These are phyloP conservation scores for Apotomis betuletana DNA, from an alignment of 2,888 invertebrate genomes.

Conservation along the genomic window DNA sequence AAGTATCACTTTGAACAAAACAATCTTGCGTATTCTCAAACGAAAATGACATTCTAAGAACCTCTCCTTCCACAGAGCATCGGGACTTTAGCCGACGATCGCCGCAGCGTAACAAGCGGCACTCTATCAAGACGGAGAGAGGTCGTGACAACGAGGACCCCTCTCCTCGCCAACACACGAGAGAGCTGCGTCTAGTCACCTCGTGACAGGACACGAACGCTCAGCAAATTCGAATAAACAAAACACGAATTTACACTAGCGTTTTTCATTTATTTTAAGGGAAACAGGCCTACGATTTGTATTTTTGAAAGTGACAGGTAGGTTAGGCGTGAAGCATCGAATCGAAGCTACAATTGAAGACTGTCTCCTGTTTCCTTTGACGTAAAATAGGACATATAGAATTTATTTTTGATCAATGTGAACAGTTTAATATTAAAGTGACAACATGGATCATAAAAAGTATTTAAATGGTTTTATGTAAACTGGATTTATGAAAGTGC, in stretches of 20 bases:
- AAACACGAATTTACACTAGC: constrained; percentile 39
- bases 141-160: constrained; percentile 88
- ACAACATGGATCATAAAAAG: background rate
- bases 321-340: constrained; percentile 21
- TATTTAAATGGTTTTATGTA: no score
- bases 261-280: constrained; percentile 21
- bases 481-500: constrained; percentile 48
- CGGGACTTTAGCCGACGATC: constrained; percentile 71
- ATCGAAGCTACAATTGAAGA: constrained; percentile 54
- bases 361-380: constrained; percentile 54
- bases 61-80: constrained; percentile 64
- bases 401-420: background rate
- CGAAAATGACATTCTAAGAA: background rate
- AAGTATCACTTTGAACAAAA: no score
- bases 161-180: constrained; percentile 86
- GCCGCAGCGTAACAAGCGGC: constrained; percentile 74
- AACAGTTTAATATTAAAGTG: background rate
- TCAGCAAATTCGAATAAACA: constrained; percentile 27
- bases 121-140: constrained; percentile 82
- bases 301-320: constrained; percentile 16
- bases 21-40: background rate
- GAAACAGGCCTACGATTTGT: constrained; percentile 22
- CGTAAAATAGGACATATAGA: constrained; percentile 45
- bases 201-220: constrained; percentile 19
- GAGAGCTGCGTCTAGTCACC: constrained; percentile 86